A percentile compares a stretch with the other conserved stretches of the same genome.
Conservation (phyloP, 2,113 vertebrate genomes). For the Psilopsiagon aurifrons region DNA sequence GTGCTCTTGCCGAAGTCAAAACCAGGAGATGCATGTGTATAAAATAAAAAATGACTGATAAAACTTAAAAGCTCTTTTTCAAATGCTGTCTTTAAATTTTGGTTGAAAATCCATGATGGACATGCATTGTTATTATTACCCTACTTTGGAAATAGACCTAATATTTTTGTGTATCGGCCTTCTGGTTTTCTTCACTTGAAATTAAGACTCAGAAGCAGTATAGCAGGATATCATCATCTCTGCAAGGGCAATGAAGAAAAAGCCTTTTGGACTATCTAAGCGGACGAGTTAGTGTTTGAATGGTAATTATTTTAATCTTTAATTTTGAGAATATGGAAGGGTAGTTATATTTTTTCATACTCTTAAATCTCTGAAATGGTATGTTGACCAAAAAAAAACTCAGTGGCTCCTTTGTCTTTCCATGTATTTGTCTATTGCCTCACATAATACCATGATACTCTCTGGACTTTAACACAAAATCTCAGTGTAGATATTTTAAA, state of each 20-base stretch:
- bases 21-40: neutral
- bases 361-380: neutral
- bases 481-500: neutral
- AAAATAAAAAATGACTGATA: conserved; percentile 21
- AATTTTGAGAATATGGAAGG: conserved; percentile 7
- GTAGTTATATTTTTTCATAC: neutral
- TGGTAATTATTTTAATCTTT: conserved; percentile 54
- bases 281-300: conserved; percentile 46
- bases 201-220: conserved; percentile 28
- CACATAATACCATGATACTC: neutral
- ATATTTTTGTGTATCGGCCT: neutral
- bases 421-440: neutral
- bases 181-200: conserved; percentile 52
- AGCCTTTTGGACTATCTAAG: neutral
- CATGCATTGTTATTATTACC: neutral
- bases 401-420: neutral
- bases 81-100: conserved; percentile 48
- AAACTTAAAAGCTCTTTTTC: conserved; percentile 1
- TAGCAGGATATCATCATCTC: conserved; percentile 27
- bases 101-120: neutral
- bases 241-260: neutral
- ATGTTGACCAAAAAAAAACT: neutral
- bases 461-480: neutral
- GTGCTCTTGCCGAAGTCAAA: conserved; percentile 16
- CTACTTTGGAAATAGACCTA: neutral